Conservation (phyloP, 2,113 vertebrate genomes). For the Prunella fulvescens region DNA sequence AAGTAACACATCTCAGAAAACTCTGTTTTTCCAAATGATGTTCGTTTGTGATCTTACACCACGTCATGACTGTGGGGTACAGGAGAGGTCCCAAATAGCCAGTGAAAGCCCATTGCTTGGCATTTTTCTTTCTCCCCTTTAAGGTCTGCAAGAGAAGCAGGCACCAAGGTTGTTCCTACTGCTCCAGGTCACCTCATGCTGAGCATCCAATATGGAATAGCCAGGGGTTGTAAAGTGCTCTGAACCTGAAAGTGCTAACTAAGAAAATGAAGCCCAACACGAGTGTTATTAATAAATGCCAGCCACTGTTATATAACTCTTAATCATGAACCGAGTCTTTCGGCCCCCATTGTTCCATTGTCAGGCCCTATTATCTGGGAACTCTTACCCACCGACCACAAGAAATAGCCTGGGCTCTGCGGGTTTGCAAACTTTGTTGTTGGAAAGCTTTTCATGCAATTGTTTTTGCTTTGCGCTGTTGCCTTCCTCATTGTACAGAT, state of each 20-base stretch:
- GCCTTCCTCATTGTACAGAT: constrained; percentile 53
- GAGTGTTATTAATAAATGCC: constrained; percentile 57
- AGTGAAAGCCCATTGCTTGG: background rate
- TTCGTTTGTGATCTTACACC: background rate
- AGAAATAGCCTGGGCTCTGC: constrained; percentile 52
- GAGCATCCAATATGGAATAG: background rate
- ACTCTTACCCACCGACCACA: constrained; percentile 57
- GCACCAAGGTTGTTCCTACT: background rate
- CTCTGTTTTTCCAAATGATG: background rate
- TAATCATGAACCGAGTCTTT: constrained; percentile 25
- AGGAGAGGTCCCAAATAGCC: background rate
- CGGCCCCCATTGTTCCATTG: constrained; percentile 50
- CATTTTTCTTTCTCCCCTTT: background rate
- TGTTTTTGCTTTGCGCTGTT: constrained; percentile 33
- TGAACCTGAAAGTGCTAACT: constrained; percentile 65
- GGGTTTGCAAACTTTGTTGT: constrained; percentile 64
- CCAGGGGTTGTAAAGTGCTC: constrained; percentile 12
- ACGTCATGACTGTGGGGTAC: background rate
- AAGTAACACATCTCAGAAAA: background rate
- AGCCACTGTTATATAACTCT: constrained; percentile 47
- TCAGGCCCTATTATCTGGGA: constrained; percentile 61
- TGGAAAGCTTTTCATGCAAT: constrained; percentile 64
- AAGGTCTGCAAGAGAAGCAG: background rate
- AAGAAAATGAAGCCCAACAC: constrained; percentile 1
- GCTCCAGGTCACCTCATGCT: background rate